Conservation (phyloP, 2,113 vertebrate genomes). For the Oryzias curvinotus region DNA sequence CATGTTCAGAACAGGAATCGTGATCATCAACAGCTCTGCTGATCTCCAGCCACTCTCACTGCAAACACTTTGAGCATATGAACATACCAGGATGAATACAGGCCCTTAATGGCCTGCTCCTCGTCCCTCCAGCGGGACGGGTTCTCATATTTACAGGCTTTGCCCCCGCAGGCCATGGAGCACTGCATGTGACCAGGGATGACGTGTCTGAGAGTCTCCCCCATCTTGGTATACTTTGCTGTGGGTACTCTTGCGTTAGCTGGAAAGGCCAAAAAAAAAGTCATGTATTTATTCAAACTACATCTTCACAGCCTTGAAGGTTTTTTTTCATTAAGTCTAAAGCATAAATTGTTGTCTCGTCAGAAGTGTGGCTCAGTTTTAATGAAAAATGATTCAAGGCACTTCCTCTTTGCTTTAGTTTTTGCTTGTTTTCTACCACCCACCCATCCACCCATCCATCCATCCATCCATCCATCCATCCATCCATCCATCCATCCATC, state of each 20-base stretch:
- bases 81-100: constrained; percentile 94
- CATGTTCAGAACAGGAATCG: neutral
- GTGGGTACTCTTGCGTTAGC: constrained; percentile 82
- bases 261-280: constrained; percentile 41
- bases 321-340: no score
- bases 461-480: no score
- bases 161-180: constrained; percentile 94
- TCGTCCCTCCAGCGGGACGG: constrained; percentile 89
- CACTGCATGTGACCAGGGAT: constrained; percentile 95
- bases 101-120: constrained; percentile 90
- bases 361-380: no score
- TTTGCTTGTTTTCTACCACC: no score
- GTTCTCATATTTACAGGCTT: constrained; percentile 96
- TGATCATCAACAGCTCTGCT: neutral
- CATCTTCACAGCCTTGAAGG: no score
- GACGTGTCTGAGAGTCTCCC: constrained; percentile 91
- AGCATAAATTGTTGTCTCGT: no score
- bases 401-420: no score
- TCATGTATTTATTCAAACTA: neutral
- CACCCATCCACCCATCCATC: no score
- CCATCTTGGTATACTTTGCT: constrained; percentile 94
- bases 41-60: neutral
- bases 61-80: neutral
- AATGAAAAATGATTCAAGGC: no score
- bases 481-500: no score